Percentiles rank a stretch among this genome's conserved stretches.
Conservation (phyloP, 2,888 invertebrate species). For the Minunthozetes semirufus region DNA sequence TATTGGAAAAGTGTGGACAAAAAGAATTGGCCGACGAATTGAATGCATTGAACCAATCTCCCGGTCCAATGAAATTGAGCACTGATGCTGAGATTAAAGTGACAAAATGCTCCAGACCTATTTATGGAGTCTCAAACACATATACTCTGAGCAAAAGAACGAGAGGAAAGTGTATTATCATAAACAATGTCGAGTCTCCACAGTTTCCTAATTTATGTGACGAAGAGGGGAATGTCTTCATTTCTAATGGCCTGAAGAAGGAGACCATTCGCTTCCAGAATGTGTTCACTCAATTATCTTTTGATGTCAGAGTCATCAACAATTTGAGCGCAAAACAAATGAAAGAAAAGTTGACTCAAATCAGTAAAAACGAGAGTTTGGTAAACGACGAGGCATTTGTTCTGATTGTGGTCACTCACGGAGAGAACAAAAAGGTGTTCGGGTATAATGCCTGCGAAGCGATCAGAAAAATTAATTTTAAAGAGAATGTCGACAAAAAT, state of each 20-base stretch:
- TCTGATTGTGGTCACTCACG: neutral
- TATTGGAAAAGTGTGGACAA: neutral
- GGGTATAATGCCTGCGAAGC: neutral
- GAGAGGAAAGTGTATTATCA: constrained; percentile 4
- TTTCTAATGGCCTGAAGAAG: neutral
- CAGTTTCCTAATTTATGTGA: too few relatives aligned
- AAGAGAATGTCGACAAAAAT: too few relatives aligned
- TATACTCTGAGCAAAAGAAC: neutral
- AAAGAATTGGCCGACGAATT: neutral
- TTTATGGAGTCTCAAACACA: neutral
- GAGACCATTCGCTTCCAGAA: neutral
- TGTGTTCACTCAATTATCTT: neutral
- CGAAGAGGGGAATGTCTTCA: too few relatives aligned
- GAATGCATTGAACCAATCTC: neutral
- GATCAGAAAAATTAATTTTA: too few relatives aligned
- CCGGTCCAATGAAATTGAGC: neutral
- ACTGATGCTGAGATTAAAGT: neutral
- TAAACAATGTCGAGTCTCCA: neutral
- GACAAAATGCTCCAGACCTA: neutral
- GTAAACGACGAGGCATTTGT: neutral
- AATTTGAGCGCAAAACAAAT: neutral
- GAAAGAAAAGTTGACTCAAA: neutral
- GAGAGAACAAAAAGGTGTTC: neutral
- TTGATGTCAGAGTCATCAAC: neutral
- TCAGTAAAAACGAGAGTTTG: neutral